Conservation (phyloP, 2,888 invertebrate genomes). For the Drosophila atripex region DNA sequence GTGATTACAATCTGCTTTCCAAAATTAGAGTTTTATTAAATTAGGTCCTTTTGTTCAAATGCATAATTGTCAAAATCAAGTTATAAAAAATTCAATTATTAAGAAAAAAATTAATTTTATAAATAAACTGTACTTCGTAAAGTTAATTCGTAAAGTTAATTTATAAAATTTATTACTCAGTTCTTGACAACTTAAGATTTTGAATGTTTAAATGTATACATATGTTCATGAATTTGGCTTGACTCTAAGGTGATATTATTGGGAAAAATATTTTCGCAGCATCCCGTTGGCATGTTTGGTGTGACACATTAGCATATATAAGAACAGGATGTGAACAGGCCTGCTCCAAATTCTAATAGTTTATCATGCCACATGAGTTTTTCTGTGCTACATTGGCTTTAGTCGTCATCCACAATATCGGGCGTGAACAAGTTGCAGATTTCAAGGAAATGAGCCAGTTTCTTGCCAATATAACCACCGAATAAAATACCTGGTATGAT, state of each 20-base stretch:
- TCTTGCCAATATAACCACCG: conserved; percentile 36
- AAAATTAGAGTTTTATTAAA: too few relatives aligned
- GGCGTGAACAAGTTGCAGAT: conserved; percentile 34
- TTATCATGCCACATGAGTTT: background rate
- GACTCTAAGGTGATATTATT: background rate
- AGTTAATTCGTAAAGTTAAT: background rate
- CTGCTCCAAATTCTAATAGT: conserved; percentile 27
- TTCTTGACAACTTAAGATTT: background rate
- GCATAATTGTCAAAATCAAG: background rate
- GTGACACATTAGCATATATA: conserved; percentile 34
- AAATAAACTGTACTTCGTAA: too few relatives aligned
- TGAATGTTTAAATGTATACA: too few relatives aligned
- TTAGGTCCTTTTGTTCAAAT: too few relatives aligned
- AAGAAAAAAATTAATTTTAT: background rate
- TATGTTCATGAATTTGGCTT: background rate
- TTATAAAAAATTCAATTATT: background rate
- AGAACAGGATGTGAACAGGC: conserved; percentile 29
- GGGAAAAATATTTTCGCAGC: background rate
- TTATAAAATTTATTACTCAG: background rate
- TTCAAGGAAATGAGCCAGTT: conserved; percentile 39
- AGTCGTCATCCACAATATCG: conserved; percentile 40
- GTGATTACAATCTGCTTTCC: background rate
- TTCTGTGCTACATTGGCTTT: conserved; percentile 14
- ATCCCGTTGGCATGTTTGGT: conserved; percentile 36
- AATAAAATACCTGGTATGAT: conserved; percentile 29